Evolutionary conservation across 2,888 invertebrate genomes (phyloP).

Genomic region (Folsomia candida): DNA sequence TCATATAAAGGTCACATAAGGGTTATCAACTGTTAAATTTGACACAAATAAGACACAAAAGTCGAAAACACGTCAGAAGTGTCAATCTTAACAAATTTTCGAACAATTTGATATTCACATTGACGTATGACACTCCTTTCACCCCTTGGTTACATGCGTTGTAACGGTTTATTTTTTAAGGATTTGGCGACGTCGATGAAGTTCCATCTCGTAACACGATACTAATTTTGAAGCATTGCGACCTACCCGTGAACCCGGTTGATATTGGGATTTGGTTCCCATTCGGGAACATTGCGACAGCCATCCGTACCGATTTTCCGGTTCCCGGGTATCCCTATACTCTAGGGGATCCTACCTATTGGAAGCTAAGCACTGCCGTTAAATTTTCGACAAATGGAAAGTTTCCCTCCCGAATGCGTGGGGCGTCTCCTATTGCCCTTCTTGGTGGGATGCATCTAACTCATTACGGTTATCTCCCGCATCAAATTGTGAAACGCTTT

Average conservation of each 20-base stretch:
- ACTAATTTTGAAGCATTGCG: constrained; percentile 6
- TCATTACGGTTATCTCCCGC: constrained; percentile 25
- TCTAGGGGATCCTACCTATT: constrained; percentile 17
- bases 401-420: constrained; percentile 17
- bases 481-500: constrained; percentile 19
- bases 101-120: background rate
- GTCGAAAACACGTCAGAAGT: background rate
- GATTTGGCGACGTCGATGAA: constrained; percentile 22
- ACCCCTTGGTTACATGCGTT: too few species aligned
- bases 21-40: too few species aligned
- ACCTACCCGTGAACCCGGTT: background rate
- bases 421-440: constrained; percentile 12
- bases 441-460: constrained; percentile 31
- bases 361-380: constrained; percentile 4
- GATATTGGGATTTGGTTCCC: constrained; percentile 25
- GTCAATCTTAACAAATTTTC: background rate
- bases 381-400: background rate
- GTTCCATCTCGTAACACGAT: constrained; percentile 8
- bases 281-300: constrained; percentile 16
- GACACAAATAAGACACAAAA: too few species aligned
- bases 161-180: too few species aligned
- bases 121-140: background rate
- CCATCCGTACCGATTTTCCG: constrained; percentile 14
- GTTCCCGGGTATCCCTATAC: constrained; percentile 2
- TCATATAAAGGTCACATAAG: too few species aligned